These are phyloP conservation scores for Tachycineta bicolor DNA, from an alignment of 2,113 vertebrate genomes.

Conservation along the genomic window DNA sequence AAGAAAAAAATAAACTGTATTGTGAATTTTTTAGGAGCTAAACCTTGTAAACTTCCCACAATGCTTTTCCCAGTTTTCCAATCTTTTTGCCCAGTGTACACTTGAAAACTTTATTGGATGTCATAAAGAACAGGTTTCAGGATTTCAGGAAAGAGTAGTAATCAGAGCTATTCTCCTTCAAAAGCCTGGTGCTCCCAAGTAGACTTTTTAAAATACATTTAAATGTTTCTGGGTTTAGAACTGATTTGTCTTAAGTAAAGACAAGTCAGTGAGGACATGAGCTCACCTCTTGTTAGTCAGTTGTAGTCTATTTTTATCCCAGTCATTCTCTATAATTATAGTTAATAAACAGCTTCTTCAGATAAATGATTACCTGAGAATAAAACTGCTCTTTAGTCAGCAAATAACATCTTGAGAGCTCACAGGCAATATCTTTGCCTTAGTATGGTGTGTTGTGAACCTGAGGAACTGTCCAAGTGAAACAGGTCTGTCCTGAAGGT, in stretches of 20 bases:
- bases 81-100: background rate
- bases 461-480: background rate
- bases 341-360: conserved; percentile 51
- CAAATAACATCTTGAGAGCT: background rate
- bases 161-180: background rate
- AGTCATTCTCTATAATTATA: background rate
- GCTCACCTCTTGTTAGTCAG: background rate
- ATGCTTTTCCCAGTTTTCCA: background rate
- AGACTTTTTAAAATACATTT: background rate
- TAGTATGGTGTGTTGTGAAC: accelerated
- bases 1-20: background rate
- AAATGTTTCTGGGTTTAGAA: background rate
- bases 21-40: background rate
- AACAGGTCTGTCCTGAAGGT: background rate
- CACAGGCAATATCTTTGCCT: background rate
- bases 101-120: background rate
- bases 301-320: background rate
- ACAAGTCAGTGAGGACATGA: background rate
- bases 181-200: background rate
- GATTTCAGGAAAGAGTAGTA: background rate
- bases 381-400: conserved; percentile 35
- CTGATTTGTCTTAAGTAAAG: background rate
- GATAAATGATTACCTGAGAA: conserved; percentile 40
- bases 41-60: background rate
- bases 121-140: background rate